phyloP scores from a whole-genome alignment of 2,888 invertebrate species.

The Salpingus planirostris region DNA sequence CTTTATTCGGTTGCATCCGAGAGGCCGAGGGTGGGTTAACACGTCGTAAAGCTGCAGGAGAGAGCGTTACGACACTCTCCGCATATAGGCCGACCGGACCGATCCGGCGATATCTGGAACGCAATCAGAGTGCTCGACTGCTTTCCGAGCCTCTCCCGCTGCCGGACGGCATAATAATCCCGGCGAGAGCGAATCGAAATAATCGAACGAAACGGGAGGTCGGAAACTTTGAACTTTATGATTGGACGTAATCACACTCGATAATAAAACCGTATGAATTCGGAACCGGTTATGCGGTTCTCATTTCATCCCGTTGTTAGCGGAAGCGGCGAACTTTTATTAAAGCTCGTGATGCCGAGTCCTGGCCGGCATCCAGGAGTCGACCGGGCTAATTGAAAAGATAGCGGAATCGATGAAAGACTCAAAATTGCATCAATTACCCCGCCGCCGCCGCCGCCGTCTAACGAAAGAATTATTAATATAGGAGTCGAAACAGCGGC shows the following conservation, averaged over 20 bases:
- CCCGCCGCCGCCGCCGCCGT: constrained; percentile 4
- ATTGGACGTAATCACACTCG: no score
- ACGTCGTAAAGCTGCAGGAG: constrained; percentile 17
- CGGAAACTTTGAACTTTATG: no score
- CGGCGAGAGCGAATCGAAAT: no score
- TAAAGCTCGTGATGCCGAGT: no score
- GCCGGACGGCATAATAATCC: not conserved
- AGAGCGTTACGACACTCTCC: constrained; percentile 15
- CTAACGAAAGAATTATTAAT: constrained; percentile 9
- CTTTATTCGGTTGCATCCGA: constrained; percentile 9
- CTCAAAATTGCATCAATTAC: constrained; percentile 14
- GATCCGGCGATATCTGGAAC: not conserved
- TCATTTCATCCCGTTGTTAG: no score
- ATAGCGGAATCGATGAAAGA: constrained; percentile 13
- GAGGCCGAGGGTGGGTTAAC: constrained; percentile 18
- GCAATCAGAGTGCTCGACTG: not conserved
- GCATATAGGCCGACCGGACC: constrained; percentile 11
- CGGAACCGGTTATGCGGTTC: no score
- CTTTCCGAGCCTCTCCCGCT: not conserved
- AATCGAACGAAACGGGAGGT: no score
- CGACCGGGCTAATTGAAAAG: constrained; percentile 14
- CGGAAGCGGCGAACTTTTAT: no score
- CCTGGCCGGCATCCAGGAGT: no score
- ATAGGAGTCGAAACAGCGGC: constrained; percentile 5
- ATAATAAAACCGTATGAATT: no score